phyloP scores from a whole-genome alignment of 2,888 invertebrate genomes.

The Lagria hirta region DNA sequence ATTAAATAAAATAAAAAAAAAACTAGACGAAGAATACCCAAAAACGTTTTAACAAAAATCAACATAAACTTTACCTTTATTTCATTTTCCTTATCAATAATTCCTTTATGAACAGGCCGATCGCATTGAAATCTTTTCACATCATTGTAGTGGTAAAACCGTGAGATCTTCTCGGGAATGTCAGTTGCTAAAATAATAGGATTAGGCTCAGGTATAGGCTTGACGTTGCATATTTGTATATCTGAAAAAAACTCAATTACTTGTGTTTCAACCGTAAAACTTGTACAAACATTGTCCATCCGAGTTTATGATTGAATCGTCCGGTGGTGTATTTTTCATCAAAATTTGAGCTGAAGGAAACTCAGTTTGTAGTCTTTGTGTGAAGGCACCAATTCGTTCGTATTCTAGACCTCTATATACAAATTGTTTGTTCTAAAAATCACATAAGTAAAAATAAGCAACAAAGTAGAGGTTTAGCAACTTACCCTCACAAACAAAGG shows the following conservation, averaged over 20 bases:
- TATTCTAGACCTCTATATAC: constrained; percentile 95
- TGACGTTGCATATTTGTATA: constrained; percentile 93
- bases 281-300: constrained; percentile 80
- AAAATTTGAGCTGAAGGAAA: constrained; percentile 93
- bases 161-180: constrained; percentile 82
- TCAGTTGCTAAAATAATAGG: constrained; percentile 57
- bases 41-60: neutral
- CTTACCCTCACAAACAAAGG: constrained; percentile 92
- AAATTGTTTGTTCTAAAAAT: constrained; percentile 84
- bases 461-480: constrained; percentile 23
- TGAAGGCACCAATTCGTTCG: constrained; percentile 92
- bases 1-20: constrained; percentile 2
- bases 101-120: constrained; percentile 84
- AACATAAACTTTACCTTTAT: constrained; percentile 67
- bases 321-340: constrained; percentile 89
- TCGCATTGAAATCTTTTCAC: constrained; percentile 90
- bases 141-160: constrained; percentile 89
- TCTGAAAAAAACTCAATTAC: constrained; percentile 54
- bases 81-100: constrained; percentile 91
- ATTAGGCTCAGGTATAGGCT: constrained; percentile 77
- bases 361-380: constrained; percentile 88
- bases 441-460: constrained; percentile 5
- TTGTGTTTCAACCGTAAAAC: no score
- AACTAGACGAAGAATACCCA: no score
- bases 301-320: constrained; percentile 81